Evolutionary conservation across 2,797 vertebrate genomes (phyloP), one percentile per base, ranked within the genome.

Genomic region (Psittacula derbiana): DNA sequence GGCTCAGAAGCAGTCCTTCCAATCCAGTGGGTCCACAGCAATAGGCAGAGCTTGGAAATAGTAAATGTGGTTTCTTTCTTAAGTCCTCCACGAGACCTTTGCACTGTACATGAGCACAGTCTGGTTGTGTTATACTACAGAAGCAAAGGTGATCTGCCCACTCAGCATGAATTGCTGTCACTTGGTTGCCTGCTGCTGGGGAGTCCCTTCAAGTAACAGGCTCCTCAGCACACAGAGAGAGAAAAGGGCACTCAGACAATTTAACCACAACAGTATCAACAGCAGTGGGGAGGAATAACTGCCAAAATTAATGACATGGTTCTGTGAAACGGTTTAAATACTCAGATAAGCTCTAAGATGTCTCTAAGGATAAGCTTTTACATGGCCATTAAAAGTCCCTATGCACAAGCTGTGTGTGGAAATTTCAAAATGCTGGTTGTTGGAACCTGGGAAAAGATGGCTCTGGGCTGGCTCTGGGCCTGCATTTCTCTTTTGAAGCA

Each of bases 111-210:
- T 71, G 27, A 64, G 75, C 40, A 27, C 3, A 65, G 53, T n/a
- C 89, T 36, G 64, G 31, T 52, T 90, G 94, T 97, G 88, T 96
- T 57, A 49, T 12, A 25, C 57, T 47, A 40, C 98, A 97, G 98
- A 97, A 98, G 95, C 96, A 97, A 93, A 97, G 97, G 96, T 95
- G 84, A 88, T 89, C 93, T 87, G 92, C 96, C 97, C 97, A 86
- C 97, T 91, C 74, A 47, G 46, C 93, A 94, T 53, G 97, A 98
- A 97, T 95, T 96, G 93, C 92, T 97, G 97, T 96, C 97, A 98
- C 96, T 97, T 98, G 92, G 78, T 69, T 83, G 80, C 17, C 90
- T 94, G 38, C 80, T 86, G 78, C 86, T 88, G 90, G 12, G 64
- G 80, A 86, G 78, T 66, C n/a, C 82, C 92, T 58, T 58, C n/a